phyloP scores from a whole-genome alignment of 2,888 invertebrate genomes.

The Brachylomia viminalis region DNA sequence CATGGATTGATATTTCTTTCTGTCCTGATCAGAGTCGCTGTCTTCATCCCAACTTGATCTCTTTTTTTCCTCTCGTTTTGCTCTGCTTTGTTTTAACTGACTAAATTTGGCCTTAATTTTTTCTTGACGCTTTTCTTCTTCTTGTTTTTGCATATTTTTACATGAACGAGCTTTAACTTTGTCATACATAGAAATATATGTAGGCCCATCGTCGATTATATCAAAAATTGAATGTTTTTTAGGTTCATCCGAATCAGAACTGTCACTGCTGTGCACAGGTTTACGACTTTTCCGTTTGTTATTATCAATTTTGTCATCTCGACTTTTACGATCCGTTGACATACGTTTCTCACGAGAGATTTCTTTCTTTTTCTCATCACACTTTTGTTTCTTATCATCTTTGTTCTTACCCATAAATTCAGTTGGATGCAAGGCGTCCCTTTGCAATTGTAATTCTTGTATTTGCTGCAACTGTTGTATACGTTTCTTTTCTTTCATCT shows the following conservation, averaged over 20 bases:
- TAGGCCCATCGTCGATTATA: constrained; percentile 96
- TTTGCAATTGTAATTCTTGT: constrained; percentile 88
- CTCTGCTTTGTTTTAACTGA: constrained; percentile 96
- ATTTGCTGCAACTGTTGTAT: constrained; percentile 88
- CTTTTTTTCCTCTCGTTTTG: constrained; percentile 97
- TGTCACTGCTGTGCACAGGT: constrained; percentile 91
- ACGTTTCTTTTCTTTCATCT: constrained; percentile 90
- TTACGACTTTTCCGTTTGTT: constrained; percentile 86
- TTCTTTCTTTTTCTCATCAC: constrained; percentile 87
- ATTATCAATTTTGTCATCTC: constrained; percentile 85
- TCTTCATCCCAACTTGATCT: constrained; percentile 97
- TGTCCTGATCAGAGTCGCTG: constrained; percentile 92
- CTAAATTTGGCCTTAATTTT: constrained; percentile 97
- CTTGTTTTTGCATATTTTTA: constrained; percentile 97
- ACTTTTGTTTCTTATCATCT: constrained; percentile 85
- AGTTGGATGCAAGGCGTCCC: constrained; percentile 84
- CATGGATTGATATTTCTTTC: constrained; percentile 84
- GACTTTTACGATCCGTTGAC: constrained; percentile 88
- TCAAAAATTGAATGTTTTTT: constrained; percentile 98
- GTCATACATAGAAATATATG: constrained; percentile 99
- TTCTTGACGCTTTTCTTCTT: constrained; percentile 96
- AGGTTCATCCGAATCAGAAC: constrained; percentile 94
- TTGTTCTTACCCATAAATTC: constrained; percentile 83
- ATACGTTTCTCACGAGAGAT: constrained; percentile 86
- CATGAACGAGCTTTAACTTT: constrained; percentile 98